phyloP scores from a whole-genome alignment of 2,888 invertebrate species.

The Rotaria macrura region DNA sequence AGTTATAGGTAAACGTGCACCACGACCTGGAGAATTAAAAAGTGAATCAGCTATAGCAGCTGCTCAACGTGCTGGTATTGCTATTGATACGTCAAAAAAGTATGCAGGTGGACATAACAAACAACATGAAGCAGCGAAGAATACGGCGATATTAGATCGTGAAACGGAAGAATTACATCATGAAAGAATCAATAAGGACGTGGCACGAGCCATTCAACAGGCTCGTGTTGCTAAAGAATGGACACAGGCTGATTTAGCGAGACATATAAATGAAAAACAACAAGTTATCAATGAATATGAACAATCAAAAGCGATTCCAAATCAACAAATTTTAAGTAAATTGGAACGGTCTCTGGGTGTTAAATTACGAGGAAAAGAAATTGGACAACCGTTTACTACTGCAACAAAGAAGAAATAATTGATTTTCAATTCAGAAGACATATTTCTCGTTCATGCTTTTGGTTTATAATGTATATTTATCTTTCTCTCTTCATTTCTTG shows the following conservation, averaged over 20 bases:
- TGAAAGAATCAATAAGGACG: slow-evolving; percentile 61
- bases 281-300: slow-evolving; percentile 60
- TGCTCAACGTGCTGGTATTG: slow-evolving; percentile 29
- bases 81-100: slow-evolving; percentile 32
- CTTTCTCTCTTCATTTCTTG: neutral
- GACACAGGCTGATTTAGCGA: slow-evolving; percentile 95
- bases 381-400: slow-evolving; percentile 60
- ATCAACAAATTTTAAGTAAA: slow-evolving; percentile 85
- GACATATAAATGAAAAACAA: slow-evolving; percentile 80
- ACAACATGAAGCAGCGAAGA: slow-evolving; percentile 28
- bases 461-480: neutral
- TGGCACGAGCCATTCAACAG: slow-evolving; percentile 87
- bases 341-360: slow-evolving; percentile 83
- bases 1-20: slow-evolving; percentile 30
- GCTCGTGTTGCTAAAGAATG: slow-evolving; percentile 80
- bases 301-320: slow-evolving; percentile 90
- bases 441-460: neutral
- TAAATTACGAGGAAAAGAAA: slow-evolving; percentile 87
- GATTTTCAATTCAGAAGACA: neutral
- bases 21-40: slow-evolving; percentile 25
- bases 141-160: slow-evolving; percentile 29
- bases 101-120: slow-evolving; percentile 30
- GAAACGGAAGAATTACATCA: slow-evolving; percentile 67
- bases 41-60: slow-evolving; percentile 24
- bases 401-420: slow-evolving; percentile 25